Evolutionary conservation across 2,888 invertebrate species (phyloP), one percentile per base, ranked within the genome.

Genomic region (Thymelicus sylvestris): DNA sequence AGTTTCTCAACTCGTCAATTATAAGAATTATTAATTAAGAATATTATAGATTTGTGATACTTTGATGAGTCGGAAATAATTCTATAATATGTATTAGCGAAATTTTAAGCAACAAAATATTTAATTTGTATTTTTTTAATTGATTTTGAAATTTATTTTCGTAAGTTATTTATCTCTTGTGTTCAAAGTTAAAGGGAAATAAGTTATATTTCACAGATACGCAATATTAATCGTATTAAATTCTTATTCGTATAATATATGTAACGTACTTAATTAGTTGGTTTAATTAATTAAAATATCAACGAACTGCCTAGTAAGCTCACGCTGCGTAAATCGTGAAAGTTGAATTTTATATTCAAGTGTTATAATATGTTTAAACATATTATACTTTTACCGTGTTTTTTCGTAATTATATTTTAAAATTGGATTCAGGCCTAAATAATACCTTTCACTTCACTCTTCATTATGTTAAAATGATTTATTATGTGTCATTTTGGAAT

Each of bases 311-410:
- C 24, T 31, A 57, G 38, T 47, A 66, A 47, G 57, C 7, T 67
- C 44, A 44, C 31, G 61, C 38, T 67, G 67, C 59, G 48, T 24
- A 55, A 67, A 7, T 65, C 47, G 67, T 67, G 67, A 67, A 67
- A 67, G 67, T 62, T 44, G 13, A 19, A 65, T 52, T 15, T 52
- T 44, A 52, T 52, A 62, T 61, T 24, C 39, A 41, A 62, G 52
- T 2, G n/a, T 6, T 69, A 41, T 64, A 67, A 31, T 67, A 31
- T 55, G 44, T 55, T 10, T 41, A 62, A 7, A 24, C 31, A 50
- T 52, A 31, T 44, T 67, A 38, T 52, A 52, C 63, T 69, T 63
- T 69, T 69, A 57, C 44, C 63, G n/a, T 44, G 13, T 55, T 63
- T 68, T 57, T 47, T 55, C 10, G 15, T 68, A 68, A 62, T 50